Base-by-base conservation (phyloP, 2,797 vertebrate genomes). In the Poeciliopsis presidionis region DNA sequence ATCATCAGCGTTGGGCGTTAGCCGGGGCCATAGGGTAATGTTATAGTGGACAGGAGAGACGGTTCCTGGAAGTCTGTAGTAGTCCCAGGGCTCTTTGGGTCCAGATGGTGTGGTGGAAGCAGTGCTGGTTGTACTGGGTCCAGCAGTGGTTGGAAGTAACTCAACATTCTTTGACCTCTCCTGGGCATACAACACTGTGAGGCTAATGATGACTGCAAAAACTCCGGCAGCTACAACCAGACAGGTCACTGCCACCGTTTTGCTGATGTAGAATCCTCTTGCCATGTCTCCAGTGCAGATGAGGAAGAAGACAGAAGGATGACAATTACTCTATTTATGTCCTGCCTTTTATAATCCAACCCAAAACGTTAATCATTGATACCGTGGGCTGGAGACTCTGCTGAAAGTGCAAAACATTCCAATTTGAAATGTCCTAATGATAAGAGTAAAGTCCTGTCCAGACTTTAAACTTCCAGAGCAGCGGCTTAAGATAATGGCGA, bases 241-340 rank as follows among this genome's bases (percentile, higher is more conserved):
- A 47, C 84, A 93, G 69, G 86, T 78, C 0, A 95, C 73, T 46
- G 90, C 96, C 79, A 97, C 72, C 0, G 69, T 33, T 90, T 96
- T 98, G 93, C 96, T 97, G 87, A 98, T 92, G 93, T 93, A 98
- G 90, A 97, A 94, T 5, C 97, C 96, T 41, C 96, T 96, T 0
- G 93, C 97, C 98, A 99, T 99, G 91, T 74, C 83, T 86, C 30
- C 57, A 80, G 72, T 43, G 49, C 51, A 81, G 72, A 77, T 2
- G 13, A 84, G 82, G 41, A 83, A 85, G 30, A 85, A 61, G 53
- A 71, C 55, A 78, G 65, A 63, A 59, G 4, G 16, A 45, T 11
- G 63, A 20, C 13, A 46, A 16, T 14, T 78, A 69, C 25, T 9
- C 49, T 87, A 79, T 88, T 88, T 91, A 91, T 88, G 72, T 72